Evolutionary conservation across 1,140 invertebrate species (phyloP).

Genomic region (Calliphora vicina): DNA sequence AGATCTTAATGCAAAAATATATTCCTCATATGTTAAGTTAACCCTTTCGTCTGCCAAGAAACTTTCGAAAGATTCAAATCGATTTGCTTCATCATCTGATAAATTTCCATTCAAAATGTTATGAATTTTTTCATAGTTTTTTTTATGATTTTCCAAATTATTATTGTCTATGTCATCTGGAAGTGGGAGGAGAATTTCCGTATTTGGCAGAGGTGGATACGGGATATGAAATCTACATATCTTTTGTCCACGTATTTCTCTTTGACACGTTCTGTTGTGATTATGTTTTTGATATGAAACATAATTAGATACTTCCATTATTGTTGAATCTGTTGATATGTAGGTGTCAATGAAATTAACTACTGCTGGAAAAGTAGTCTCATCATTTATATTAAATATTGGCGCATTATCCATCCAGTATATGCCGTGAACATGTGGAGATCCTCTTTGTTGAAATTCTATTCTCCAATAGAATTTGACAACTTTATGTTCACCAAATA

Average conservation of each 20-base stretch:
- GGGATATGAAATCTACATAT: conserved; percentile 36
- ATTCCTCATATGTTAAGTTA: background rate
- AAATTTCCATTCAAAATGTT: background rate
- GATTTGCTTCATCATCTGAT: background rate
- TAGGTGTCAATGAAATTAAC: conserved; percentile 40
- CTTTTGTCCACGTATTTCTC: conserved; percentile 14
- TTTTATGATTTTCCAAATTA: background rate
- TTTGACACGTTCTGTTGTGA: conserved; percentile 23
- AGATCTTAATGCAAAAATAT: conserved; percentile 33
- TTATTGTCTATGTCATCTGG: background rate
- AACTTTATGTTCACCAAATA: conserved; percentile 40
- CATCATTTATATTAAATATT: conserved; percentile 46
- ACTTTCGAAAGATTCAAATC: background rate
- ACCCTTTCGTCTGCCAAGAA: conserved; percentile 21
- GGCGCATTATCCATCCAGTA: conserved; percentile 62
- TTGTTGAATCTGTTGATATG: too few relatives aligned
- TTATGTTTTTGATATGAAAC: conserved; percentile 33
- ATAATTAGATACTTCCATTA: too few relatives aligned
- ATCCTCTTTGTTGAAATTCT: conserved; percentile 64
- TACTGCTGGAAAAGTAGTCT: conserved; percentile 45
- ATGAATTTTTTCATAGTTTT: conserved; percentile 27
- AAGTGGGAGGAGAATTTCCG: conserved; percentile 27
- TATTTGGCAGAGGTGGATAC: conserved; percentile 24
- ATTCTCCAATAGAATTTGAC: conserved; percentile 54
- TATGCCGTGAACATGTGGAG: conserved; percentile 63